Conservation (phyloP, 2,113 vertebrate genomes). For the Pseudorhombus dupliciocellatus region DNA sequence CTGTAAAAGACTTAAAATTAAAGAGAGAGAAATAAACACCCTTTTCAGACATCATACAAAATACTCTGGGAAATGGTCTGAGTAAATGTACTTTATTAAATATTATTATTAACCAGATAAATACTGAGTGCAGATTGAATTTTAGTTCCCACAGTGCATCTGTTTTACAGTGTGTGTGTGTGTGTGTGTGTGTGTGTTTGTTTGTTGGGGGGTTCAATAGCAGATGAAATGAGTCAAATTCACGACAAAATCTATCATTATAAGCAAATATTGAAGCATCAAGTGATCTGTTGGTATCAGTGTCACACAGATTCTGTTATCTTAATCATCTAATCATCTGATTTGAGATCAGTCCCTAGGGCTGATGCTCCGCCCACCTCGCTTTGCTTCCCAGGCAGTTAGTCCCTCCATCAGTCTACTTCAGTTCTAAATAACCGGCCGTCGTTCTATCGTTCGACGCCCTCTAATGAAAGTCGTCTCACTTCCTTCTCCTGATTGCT, state of each 20-base stretch:
- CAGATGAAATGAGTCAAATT: background rate
- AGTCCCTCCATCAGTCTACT: background rate
- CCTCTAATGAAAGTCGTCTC: background rate
- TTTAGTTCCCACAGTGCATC: background rate
- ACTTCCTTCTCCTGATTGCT: slow-evolving; percentile 4
- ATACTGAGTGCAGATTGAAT: no score
- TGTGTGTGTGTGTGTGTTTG: no score
- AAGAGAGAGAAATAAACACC: no score
- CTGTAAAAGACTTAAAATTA: no score
- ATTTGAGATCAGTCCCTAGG: background rate
- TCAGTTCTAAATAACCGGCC: slow-evolving; percentile 15
- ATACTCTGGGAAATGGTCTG: no score
- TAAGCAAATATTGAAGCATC: background rate
- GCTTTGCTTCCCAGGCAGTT: no score
- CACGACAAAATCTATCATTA: no score
- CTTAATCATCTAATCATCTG: background rate
- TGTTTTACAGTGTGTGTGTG: background rate
- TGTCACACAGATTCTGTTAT: background rate
- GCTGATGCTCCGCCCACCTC: background rate
- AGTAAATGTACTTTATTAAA: no score
- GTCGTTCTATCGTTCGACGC: background rate
- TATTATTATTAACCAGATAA: no score
- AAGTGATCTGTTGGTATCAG: background rate
- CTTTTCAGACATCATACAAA: no score
- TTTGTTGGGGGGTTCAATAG: no score